Conservation (phyloP, 2,888 invertebrate genomes). For the Mayetiola destructor region DNA sequence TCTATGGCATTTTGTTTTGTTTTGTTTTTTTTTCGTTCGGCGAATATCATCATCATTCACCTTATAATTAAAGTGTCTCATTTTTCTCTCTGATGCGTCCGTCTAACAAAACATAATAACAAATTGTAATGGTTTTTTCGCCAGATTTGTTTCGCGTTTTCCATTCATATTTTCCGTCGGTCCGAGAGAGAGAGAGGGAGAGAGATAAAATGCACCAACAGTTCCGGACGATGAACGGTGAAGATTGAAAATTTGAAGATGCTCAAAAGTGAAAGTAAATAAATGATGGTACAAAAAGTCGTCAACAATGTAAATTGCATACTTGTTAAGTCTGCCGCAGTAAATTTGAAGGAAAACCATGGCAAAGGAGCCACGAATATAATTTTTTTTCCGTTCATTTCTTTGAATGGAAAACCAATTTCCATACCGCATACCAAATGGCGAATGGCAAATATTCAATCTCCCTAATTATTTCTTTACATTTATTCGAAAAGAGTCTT, state of each 20-base stretch:
- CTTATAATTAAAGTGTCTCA: conserved; percentile 12
- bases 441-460: not conserved
- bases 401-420: conserved; percentile 12
- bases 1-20: no score
- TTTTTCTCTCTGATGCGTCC: not conserved
- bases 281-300: not conserved
- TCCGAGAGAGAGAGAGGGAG: no score
- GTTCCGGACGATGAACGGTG: no score
- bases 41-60: conserved; percentile 11
- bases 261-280: conserved; percentile 4
- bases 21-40: no score
- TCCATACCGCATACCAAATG: conserved; percentile 3
- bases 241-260: no score
- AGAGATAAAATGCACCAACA: no score
- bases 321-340: conserved; percentile 5
- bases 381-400: no score
- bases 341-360: no score
- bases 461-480: conserved; percentile 12
- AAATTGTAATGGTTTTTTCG: conserved; percentile 5
- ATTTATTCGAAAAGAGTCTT: not conserved
- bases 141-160: no score
- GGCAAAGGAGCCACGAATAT: no score
- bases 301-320: not conserved
- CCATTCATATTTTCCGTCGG: no score
- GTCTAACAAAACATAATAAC: not conserved